Base-by-base conservation (phyloP, 2,113 vertebrate species). In the Piliocolobus tephrosceles region DNA sequence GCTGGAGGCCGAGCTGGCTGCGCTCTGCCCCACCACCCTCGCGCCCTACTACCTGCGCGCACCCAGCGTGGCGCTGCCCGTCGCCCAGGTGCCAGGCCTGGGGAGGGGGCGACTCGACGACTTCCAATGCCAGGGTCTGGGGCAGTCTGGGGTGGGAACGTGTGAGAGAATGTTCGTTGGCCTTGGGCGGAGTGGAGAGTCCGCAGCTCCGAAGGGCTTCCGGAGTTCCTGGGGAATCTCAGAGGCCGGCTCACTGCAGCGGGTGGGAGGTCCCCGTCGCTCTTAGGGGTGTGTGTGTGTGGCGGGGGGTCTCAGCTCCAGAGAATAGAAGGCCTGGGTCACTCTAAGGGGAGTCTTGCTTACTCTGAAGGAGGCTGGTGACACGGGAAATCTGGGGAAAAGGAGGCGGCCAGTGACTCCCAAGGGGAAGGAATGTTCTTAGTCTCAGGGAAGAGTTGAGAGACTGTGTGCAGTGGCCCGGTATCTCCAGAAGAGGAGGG, bases 1-100 rank as follows among this genome's bases (percentile, higher is more conserved):
- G 61, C 94, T 98, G 87, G 98, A 98, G 88, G 97, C 95, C 0
- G 98, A 98, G 18, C 76, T 98, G 79, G 96, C 98, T 11, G 30
- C 98, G 0, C 88, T 98, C 23, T 97, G 98, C 86, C 96, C 97
- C 3, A 70, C 96, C 3, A 61, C 96, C 7, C 45, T 98, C 14
- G 98, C 97, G 23, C 98, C 98, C 8, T 98, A 98, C 93, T 98
- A 98, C 87, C 66, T 92, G 90, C 98, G 97, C 0, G 94, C 97
- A 20, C 98, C 98, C 72, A 97, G 98, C 47, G 95, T 98, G 97
- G 97, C 97, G 45, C 87, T 97, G 84, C 96, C 95, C 5, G 17
- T 91, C 5, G 80, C 97, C 90, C 98, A 98, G 97, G 98, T 98
- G 90, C 96, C 97, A n/a, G 95, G 97, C 66, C 86, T 91, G 16